Evolutionary conservation across 2,888 invertebrate genomes (phyloP).

Genomic region (Thyatira batis): DNA sequence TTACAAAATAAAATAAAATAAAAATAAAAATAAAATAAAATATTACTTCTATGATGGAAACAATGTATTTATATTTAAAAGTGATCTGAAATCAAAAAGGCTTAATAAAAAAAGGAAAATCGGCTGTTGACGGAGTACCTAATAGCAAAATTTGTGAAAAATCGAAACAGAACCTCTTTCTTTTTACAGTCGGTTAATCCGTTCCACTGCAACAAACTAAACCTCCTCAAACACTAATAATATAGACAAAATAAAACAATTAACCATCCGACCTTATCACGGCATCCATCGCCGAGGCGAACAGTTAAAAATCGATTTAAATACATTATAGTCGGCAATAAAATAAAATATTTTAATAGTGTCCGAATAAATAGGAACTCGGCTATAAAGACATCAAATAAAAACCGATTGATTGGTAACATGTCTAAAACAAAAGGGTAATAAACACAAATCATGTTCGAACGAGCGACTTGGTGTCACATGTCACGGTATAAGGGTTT

Average conservation of each 20-base stretch:
- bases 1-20: too few species aligned
- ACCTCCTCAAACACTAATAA: not conserved
- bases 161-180: too few species aligned
- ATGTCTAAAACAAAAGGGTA: slow-evolving; percentile 37
- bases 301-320: slow-evolving; percentile 6
- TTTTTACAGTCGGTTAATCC: too few species aligned
- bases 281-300: not conserved
- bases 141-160: too few species aligned
- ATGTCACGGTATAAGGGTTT: not conserved
- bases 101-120: too few species aligned
- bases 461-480: not conserved
- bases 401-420: slow-evolving; percentile 32
- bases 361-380: slow-evolving; percentile 19
- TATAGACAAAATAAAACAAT: not conserved
- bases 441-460: slow-evolving; percentile 50
- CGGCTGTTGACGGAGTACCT: too few species aligned
- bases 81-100: too few species aligned
- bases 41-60: too few species aligned
- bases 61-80: too few species aligned
- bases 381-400: slow-evolving; percentile 53
- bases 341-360: slow-evolving; percentile 2
- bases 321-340: not conserved
- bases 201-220: too few species aligned
- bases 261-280: not conserved
- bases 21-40: too few species aligned